phyloP scores from a whole-genome alignment of 2,888 invertebrate species.

The Sminthurides aquaticus region DNA sequence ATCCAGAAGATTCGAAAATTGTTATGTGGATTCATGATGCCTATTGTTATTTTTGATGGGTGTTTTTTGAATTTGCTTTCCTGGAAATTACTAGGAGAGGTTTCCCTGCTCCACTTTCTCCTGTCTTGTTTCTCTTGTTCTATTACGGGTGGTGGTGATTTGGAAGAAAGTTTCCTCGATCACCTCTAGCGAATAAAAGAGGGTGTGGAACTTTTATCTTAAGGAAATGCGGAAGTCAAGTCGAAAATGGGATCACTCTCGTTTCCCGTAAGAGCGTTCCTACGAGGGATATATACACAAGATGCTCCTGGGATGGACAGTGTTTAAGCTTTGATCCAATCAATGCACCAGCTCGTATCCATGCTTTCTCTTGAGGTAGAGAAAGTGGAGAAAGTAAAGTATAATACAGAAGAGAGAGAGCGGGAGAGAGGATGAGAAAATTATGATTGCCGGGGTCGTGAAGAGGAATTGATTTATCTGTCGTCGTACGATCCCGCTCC shows the following conservation, averaged over 20 bases:
- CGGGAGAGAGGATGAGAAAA: neutral
- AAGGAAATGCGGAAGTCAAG: neutral
- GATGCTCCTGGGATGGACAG: no score
- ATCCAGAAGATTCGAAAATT: no score
- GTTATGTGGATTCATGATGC: no score
- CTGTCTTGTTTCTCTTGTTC: neutral
- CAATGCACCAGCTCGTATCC: no score
- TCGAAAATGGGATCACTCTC: no score
- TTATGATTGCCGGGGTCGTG: neutral
- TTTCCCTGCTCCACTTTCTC: neutral
- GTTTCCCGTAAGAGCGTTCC: no score
- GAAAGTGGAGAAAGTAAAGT: no score
- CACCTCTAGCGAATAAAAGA: neutral
- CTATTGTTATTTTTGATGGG: neutral
- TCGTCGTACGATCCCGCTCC: neutral
- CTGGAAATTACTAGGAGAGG: neutral
- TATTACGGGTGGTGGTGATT: neutral
- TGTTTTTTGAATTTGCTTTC: neutral
- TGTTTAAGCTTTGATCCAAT: no score
- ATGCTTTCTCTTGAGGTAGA: no score
- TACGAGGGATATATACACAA: no score
- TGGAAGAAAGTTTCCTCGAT: neutral
- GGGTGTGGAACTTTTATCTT: neutral
- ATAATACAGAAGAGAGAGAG: neutral
- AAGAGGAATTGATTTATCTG: neutral